Percentiles rank a stretch among this genome's conserved stretches.
phyloP scores from a whole-genome alignment of 2,113 vertebrate genomes.

The Centropus unirufus region DNA sequence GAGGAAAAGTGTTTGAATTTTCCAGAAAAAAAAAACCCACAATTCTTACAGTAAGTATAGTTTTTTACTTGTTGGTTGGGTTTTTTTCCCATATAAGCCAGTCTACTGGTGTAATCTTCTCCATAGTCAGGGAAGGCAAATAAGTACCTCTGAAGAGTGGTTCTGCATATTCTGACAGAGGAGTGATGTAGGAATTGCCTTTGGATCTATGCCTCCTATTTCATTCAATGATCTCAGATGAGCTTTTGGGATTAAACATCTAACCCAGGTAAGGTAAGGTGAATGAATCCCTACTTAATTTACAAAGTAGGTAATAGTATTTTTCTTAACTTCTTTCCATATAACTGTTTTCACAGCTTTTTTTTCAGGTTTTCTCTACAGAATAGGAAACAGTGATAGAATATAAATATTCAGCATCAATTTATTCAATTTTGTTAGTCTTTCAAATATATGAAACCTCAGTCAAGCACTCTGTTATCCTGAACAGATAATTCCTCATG shows the following conservation, averaged over 20 bases:
- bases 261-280: not conserved
- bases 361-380: not conserved
- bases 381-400: not conserved
- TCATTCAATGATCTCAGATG: not conserved
- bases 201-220: not conserved
- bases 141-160: not conserved
- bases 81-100: not conserved
- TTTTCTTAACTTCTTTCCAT: slow-evolving; percentile 1
- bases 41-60: not conserved
- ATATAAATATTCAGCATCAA: not conserved
- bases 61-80: not conserved
- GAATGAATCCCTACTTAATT: not conserved
- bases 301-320: not conserved
- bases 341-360: not conserved
- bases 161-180: not conserved
- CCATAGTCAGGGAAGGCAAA: not conserved
- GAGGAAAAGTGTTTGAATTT: not conserved
- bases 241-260: not conserved
- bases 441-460: not conserved
- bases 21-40: not conserved
- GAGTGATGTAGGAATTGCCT: not conserved
- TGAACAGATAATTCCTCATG: not conserved
- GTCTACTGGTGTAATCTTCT: not conserved
- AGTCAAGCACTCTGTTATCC: not conserved
- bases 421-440: not conserved